Conservation (phyloP, 1,140 invertebrate species). For the Atopsyche davidsoni region DNA sequence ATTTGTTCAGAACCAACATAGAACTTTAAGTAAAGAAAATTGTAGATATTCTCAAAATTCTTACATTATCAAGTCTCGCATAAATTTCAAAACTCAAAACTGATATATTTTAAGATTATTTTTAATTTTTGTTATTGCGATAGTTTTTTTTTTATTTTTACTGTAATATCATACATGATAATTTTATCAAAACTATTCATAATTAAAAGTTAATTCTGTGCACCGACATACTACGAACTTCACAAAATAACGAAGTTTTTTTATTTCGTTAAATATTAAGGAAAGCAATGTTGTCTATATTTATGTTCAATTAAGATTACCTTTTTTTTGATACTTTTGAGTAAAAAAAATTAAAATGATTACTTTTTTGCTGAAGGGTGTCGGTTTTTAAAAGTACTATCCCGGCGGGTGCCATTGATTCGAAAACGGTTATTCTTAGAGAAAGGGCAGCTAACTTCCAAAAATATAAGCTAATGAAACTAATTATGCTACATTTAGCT, state of each 20-base stretch:
- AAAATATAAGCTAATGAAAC: too few species aligned
- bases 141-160: conserved; percentile 1
- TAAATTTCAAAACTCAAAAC: background rate
- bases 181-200: conserved; percentile 1
- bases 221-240: background rate
- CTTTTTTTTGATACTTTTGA: too few species aligned
- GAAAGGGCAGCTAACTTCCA: too few species aligned
- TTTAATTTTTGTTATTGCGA: background rate
- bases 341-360: too few species aligned
- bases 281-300: background rate
- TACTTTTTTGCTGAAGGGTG: too few species aligned
- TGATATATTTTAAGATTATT: conserved; percentile 1
- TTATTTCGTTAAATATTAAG: background rate
- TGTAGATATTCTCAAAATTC: too few species aligned
- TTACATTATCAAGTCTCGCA: background rate
- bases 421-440: too few species aligned
- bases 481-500: too few species aligned
- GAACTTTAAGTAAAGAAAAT: too few species aligned
- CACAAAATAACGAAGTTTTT: conserved; percentile 1
- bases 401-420: too few species aligned
- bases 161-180: background rate
- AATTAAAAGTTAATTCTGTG: background rate
- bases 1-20: too few species aligned
- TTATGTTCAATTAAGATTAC: background rate
- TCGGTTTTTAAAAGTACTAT: too few species aligned